These are phyloP conservation scores for Phengaris arion DNA, from an alignment of 2,888 invertebrate genomes.

Conservation along the genomic window DNA sequence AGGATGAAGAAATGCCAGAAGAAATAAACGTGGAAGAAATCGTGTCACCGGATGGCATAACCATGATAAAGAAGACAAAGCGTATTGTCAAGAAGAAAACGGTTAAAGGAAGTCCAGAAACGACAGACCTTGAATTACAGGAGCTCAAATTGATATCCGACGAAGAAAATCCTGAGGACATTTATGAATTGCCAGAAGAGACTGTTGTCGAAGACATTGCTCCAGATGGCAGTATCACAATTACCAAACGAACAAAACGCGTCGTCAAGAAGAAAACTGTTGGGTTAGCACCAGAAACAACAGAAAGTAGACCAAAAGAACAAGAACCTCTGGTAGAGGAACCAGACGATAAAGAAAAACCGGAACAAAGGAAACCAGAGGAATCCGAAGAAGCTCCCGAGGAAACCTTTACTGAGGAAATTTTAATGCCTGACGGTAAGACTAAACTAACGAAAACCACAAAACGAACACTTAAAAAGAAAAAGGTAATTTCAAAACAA, in stretches of 20 bases:
- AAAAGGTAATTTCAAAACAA: slow-evolving; percentile 41
- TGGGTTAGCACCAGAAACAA: neutral
- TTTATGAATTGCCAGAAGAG: slow-evolving; percentile 46
- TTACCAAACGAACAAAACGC: no score
- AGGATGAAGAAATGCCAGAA: slow-evolving; percentile 43
- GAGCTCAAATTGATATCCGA: slow-evolving; percentile 47
- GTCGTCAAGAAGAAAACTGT: neutral
- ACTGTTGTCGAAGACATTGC: slow-evolving; percentile 33
- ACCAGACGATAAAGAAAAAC: slow-evolving; percentile 45
- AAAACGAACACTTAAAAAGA: slow-evolving; percentile 41
- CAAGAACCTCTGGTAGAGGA: slow-evolving; percentile 43
- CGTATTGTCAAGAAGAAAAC: slow-evolving; percentile 49
- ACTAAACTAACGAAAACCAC: slow-evolving; percentile 44
- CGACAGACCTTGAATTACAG: slow-evolving; percentile 42
- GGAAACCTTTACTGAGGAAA: slow-evolving; percentile 36
- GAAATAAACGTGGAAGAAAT: slow-evolving; percentile 52
- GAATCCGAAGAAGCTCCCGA: no score
- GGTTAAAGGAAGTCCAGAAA: slow-evolving; percentile 41
- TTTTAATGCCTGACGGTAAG: slow-evolving; percentile 46
- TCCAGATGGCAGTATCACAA: neutral
- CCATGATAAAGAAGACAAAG: slow-evolving; percentile 41
- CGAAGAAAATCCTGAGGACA: slow-evolving; percentile 43
- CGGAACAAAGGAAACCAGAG: slow-evolving; percentile 37
- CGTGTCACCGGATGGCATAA: slow-evolving; percentile 45
- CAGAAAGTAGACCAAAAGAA: slow-evolving; percentile 34